Base-by-base conservation (phyloP, 2,113 vertebrate genomes). In the Theristicus caerulescens region DNA sequence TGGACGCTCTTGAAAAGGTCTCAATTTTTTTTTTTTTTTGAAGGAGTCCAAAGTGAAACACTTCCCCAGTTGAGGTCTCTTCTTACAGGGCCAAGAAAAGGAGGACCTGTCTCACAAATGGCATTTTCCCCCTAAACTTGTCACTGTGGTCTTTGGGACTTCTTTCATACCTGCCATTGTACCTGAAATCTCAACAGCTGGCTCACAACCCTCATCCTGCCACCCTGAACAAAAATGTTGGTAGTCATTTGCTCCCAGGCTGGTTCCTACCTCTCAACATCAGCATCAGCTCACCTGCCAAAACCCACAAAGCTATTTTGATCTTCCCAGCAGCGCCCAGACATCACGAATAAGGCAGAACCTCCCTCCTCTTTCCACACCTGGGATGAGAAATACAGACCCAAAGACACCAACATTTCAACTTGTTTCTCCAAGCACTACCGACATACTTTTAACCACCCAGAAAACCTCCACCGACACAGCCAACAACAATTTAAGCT, bases 81-180 rank as follows among this genome's bases (percentile, higher is more conserved):
- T 81, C 61, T 82, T 87, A 79, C 2, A 72, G 49, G 11, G 31
- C 44, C 72, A 71, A 40, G 42, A 83, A 84, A 72, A 91, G 47
- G 11, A 84, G 4, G n/a, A 85, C 0, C 3, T n/a, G 0, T 36
- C 66, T 85, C 0, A 0, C 26, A 94, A 80, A 66, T 5, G 3
- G 47, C 4, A 16, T 52, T 87, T 54, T 26, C 3, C 34, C 27
- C 32, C 57, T 32, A 22, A 89, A 76, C 24, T 79, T 57, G 40
- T 17, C 13, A 16, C 21, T 92, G 54, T 20, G 11, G 46, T 86
- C 62, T 38, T n/a, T 27, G 16, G 51, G 29, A 81, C 13, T 49
- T 76, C 71, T 61, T 95, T 89, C 65, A 52, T 40, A 69, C 29
- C 26, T 82, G 72, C 12, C 22, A 74, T 5, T 64, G 31, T 19